Evolutionary conservation across 2,113 vertebrate genomes (phyloP), one percentile per base, ranked within the genome.

Genomic region (Pogonocichla stellata): DNA sequence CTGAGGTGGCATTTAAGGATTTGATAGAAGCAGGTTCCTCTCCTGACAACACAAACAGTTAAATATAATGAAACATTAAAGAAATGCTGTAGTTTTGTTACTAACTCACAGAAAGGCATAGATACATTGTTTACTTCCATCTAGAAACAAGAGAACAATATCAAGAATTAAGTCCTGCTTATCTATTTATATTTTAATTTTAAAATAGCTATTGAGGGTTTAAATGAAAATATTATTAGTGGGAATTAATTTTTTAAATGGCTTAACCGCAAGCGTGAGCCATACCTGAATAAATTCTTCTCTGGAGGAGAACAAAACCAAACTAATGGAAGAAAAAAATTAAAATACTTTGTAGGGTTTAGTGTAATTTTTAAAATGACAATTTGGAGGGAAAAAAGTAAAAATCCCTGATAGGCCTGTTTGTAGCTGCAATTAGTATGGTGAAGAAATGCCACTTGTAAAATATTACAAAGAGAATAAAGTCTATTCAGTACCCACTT

Each of bases 381-480:
- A 58, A 48, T 42, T 61, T 2, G 3, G 3, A 6, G 1, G 9
- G 51, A 69, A 42, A 62, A 18, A 3, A 3, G 9, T 14, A 31
- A 53, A 53, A 47, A 29, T 8, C 5, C 10, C 8, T 12, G 6
- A 85, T 6, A 15, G 2, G 8, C 53, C 42, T 5, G 1, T 33
- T 24, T 70, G 10, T 19, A 87, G 58, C 42, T 66, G 42, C 16
- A 79, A 12, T 26, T 40, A 53, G 61, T 8, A 25, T 29, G 5
- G 14, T 42, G 22, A 67, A 75, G 28, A 81, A 67, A 54, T 29
- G 36, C 28, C 11, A 42, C 14, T 42, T 75, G 13, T 33, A 82
- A 80, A 64, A 71, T 43, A 78, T 19, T 16, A 29, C 7, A 38
- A 15, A 5, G 17, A 25, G 5, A 80, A 13, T 50, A 6, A 78